Evolutionary conservation across 2,113 vertebrate species (phyloP).

Genomic region (Proteles cristata): DNA sequence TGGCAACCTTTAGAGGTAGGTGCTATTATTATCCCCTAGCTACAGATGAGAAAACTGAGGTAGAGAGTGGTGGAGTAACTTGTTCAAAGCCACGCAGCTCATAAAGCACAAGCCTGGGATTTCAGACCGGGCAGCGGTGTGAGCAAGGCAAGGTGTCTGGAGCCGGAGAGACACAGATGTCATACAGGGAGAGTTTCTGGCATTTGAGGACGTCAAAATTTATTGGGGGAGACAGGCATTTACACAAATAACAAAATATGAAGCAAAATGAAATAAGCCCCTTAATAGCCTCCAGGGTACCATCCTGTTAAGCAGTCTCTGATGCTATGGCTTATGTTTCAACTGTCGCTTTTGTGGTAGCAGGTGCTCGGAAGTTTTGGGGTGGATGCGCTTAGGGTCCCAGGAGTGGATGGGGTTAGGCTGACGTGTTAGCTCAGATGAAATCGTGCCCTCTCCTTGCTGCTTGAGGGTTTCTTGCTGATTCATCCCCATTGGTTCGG

Average conservation of each 20-base stretch:
- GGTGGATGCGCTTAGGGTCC: not conserved
- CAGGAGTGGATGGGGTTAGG: not conserved
- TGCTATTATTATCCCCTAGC: not conserved
- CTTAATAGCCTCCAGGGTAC: constrained; percentile 57
- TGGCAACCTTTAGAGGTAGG: not conserved
- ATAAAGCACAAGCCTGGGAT: not conserved
- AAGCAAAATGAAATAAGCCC: constrained; percentile 65
- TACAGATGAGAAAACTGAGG: constrained; percentile 41
- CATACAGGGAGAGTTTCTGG: constrained; percentile 57
- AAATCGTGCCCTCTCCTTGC: not conserved
- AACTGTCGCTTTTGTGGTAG: constrained; percentile 35
- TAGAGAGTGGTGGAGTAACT: not conserved
- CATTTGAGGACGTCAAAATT: constrained; percentile 62
- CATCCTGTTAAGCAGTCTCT: constrained; percentile 51
- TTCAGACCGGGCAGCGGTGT: not conserved
- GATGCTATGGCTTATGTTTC: constrained; percentile 38
- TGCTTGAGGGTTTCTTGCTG: not conserved
- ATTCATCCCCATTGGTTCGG: not conserved
- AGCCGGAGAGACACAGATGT: constrained; percentile 51
- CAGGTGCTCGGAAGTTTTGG: constrained; percentile 42
- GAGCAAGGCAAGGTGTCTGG: constrained; percentile 19
- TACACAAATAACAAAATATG: constrained; percentile 67
- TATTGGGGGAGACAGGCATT: constrained; percentile 65
- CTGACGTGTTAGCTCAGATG: not conserved
- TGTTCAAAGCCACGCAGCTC: not conserved